Percentiles rank a stretch among this genome's conserved stretches.
Evolutionary conservation across 2,888 invertebrate genomes (phyloP).

Genomic region (Corythucha ciliata): DNA sequence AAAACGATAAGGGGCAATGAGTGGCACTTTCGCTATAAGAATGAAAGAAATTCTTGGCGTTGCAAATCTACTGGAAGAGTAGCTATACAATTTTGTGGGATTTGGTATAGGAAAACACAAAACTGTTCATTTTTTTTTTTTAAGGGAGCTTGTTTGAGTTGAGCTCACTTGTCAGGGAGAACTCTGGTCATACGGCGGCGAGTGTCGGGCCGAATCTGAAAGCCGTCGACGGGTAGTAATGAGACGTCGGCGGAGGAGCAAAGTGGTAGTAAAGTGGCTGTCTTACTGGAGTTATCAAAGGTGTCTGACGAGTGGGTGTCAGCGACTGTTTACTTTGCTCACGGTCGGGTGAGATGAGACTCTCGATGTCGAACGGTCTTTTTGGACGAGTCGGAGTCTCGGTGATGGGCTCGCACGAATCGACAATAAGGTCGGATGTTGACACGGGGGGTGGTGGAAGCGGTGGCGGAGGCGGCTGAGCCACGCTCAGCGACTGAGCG

Average conservation of each 20-base stretch:
- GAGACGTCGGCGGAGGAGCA: slow-evolving; percentile 20
- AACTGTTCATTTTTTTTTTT: too few relatives aligned
- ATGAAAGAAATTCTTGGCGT: too few relatives aligned
- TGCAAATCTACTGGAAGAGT: too few relatives aligned
- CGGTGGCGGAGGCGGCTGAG: slow-evolving; percentile 17
- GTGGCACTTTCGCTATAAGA: too few relatives aligned
- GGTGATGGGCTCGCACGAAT: slow-evolving; percentile 17
- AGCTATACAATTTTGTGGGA: too few relatives aligned
- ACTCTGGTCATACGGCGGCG: slow-evolving; percentile 29
- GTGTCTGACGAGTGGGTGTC: slow-evolving; percentile 18
- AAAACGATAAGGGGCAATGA: too few relatives aligned
- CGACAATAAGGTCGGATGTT: slow-evolving; percentile 19
- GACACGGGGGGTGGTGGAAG: slow-evolving; percentile 19
- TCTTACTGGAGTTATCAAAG: slow-evolving; percentile 14
- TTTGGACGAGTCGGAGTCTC: slow-evolving; percentile 29
- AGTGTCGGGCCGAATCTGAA: slow-evolving; percentile 29
- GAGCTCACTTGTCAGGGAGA: too few relatives aligned
- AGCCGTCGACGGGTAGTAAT: slow-evolving; percentile 26
- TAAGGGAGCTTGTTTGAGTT: too few relatives aligned
- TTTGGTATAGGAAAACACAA: too few relatives aligned
- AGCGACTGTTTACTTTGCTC: slow-evolving; percentile 19
- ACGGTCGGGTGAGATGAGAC: slow-evolving; percentile 40
- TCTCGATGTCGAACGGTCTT: slow-evolving; percentile 37
- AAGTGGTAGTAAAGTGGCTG: slow-evolving; percentile 27
- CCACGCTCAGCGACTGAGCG: slow-evolving; percentile 17